Base-by-base conservation (phyloP, 2,888 invertebrate species). In the Melikaiella ostensackeni region DNA sequence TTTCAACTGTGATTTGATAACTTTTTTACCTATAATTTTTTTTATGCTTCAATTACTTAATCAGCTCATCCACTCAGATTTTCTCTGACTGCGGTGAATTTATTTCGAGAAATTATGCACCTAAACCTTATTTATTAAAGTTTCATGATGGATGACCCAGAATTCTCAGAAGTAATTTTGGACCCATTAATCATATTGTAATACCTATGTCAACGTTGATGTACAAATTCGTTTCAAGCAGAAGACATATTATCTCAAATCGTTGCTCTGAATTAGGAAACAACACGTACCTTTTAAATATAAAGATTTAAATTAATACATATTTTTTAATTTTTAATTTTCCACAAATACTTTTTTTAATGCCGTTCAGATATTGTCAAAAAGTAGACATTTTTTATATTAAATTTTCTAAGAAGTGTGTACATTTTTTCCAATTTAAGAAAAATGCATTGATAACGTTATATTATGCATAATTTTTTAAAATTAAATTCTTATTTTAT, bases 121-220 rank as follows among this genome's bases (percentile, higher is more conserved):
- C 46, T 13, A 24, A 64, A 42, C 27, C 38, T 24, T 64, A 38
- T 38, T 64, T 38, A 38, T 64, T 13, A 64, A 46, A 46, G 19
- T 46, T 64, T 64, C 13, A 24, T 64, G 64, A 66, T 46, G 27
- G 27, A 66, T 66, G 46, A 24, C 46, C 66, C 24, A 66, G 46
- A 66, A 66, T 46, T 27, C 24, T 42, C 66, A 66, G 35, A 19
- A 38, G 27, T 38, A 46, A 42, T 66, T 66, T 66, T 9, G 66
- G 16, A 66, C 27, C 19, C 16, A 66, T 66, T 42, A 46, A 66
- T 66, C 66, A 66, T 5, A 27, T 19, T 3, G 27, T 46, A 66
- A 46, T 66, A 38, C 38, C 21, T 38, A 19, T 66, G 5, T 66
- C 64, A 46, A 9, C 42, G 2, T 66, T 42, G 38, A 42, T 42